Conservation (phyloP, 2,888 invertebrate genomes). For the Gonocerus acuteangulatus region DNA sequence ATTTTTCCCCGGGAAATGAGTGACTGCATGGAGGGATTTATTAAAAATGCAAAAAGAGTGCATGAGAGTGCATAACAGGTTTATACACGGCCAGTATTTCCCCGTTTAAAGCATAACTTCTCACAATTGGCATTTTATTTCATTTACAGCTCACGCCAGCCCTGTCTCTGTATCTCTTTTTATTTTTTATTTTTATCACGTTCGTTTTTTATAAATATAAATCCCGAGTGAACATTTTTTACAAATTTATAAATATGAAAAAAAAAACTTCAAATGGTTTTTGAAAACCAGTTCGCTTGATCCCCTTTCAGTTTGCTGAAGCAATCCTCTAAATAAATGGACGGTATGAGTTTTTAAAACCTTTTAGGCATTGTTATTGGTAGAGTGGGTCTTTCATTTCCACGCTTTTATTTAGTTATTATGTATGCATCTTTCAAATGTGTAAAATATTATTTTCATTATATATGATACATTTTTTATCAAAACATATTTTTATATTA, state of each 20-base stretch:
- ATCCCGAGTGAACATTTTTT: not conserved
- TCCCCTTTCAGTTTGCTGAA: not conserved
- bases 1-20: not conserved
- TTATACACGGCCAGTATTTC: slow-evolving; percentile 14
- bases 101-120: slow-evolving; percentile 5
- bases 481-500: no score
- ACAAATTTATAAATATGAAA: not conserved
- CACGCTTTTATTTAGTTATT: no score
- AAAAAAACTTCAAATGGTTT: not conserved
- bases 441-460: not conserved
- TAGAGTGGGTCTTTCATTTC: no score
- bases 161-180: not conserved
- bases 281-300: not conserved
- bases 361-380: no score
- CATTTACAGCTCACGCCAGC: slow-evolving; percentile 13
- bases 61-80: slow-evolving; percentile 11
- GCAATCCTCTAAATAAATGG: not conserved
- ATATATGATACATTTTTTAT: not conserved
- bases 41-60: slow-evolving; percentile 18
- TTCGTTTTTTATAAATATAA: no score
- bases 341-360: no score
- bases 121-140: slow-evolving; percentile 23
- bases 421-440: not conserved
- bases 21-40: not conserved
- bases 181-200: not conserved